Conservation (phyloP, 1,140 invertebrate genomes). For the Drosophila bipectinata region DNA sequence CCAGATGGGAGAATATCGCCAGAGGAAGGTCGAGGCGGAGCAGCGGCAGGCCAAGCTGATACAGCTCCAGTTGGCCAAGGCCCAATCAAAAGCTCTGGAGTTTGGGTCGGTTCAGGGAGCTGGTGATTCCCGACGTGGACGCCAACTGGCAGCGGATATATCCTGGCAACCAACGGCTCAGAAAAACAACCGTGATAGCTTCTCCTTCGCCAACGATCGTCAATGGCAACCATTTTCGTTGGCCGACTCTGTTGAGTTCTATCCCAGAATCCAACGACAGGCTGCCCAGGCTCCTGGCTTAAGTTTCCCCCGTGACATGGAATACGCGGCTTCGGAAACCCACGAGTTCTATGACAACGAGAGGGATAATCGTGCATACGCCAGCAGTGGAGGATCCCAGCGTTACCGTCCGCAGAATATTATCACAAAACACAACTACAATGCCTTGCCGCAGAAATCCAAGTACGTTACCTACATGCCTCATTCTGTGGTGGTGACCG, state of each 20-base stretch:
- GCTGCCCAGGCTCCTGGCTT: conserved; percentile 26
- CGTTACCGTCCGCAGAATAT: conserved; percentile 56
- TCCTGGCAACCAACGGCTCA: conserved; percentile 48
- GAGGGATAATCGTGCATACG: conserved; percentile 53
- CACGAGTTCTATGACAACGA: conserved; percentile 23
- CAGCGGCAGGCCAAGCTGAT: conserved; percentile 69
- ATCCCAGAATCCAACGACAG: conserved; percentile 33
- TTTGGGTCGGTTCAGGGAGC: conserved; percentile 27
- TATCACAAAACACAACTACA: conserved; percentile 73
- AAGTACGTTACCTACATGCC: conserved; percentile 69
- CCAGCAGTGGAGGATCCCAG: conserved; percentile 14
- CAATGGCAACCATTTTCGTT: conserved; percentile 51
- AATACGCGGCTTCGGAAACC: conserved; percentile 53
- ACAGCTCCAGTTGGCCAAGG: conserved; percentile 68
- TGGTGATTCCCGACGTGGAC: conserved; percentile 28
- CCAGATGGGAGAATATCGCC: conserved; percentile 58
- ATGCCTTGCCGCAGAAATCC: conserved; percentile 53
- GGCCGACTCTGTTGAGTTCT: conserved; percentile 26
- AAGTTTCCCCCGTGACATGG: conserved; percentile 50
- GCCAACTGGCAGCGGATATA: conserved; percentile 25
- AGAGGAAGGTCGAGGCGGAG: conserved; percentile 70
- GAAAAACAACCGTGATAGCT: conserved; percentile 30
- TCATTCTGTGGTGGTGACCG: conserved; percentile 67
- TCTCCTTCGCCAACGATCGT: conserved; percentile 37
- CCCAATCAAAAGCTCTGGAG: conserved; percentile 61